Evolutionary conservation across 2,888 invertebrate species (phyloP), one percentile per base, ranked within the genome.

Genomic region (Leptothorax acervorum): DNA sequence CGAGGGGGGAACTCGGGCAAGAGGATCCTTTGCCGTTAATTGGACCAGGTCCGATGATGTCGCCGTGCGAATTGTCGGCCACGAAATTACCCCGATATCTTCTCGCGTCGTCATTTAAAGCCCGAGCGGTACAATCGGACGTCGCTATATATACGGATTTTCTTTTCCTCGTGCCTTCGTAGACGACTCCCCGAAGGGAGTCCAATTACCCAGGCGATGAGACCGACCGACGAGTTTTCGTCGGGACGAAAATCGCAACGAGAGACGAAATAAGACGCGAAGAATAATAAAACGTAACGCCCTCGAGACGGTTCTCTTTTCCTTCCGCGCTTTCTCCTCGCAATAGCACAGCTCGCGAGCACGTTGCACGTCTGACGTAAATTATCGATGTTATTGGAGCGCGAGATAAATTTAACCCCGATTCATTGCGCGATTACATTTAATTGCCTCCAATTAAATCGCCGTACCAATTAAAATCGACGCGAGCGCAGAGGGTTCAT

Each of bases 11-110:
- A 39, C 35, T 60, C 35, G 60, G 60, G 74, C 73, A 82, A 62
- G 85, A 84, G 85, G 81, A 89, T 86, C 86, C 86, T 83, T 83
- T 83, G 85, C 82, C 88, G 93, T 92, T 93, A 92, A 92, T 92
- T 91, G 91, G 89, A 91, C 88, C 83, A 70, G 86, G 86, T 88
- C 89, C 87, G 88, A 88, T 90, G 90, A 89, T 88, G 88, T 74
- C 85, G 87, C 88, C 89, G 89, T 86, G 90, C 88, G 89, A 90
- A 92, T 93, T 91, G 91, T 92, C 90, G 84, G 82, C 91, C 91
- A 87, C 90, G 86, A 88, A 92, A 92, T 93, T 93, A 91, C 90
- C 88, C 85, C 90, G 89, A 91, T 92, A 90, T 87, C 85, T 88
- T 85, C 86, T 88, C 85, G 60, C 79, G 76, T 83, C 65, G 82